phyloP scores from a whole-genome alignment of 53 echinoderm and acorn worm species.

The Pentamera pediparva region DNA sequence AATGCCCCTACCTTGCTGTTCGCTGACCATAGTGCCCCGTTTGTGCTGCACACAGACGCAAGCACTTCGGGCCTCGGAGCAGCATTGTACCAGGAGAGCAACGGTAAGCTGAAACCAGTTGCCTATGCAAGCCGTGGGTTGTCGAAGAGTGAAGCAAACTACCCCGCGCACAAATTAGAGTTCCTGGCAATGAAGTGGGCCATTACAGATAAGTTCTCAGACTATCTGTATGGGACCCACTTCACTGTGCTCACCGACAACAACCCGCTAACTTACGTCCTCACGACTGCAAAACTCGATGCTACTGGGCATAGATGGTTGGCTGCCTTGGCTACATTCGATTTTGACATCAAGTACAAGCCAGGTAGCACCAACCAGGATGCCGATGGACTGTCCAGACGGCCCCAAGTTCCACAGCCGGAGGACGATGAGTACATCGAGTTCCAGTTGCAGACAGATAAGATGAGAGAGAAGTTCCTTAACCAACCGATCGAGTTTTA shows the following conservation, averaged over 20 bases:
- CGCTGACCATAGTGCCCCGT: not conserved
- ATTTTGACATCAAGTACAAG: constrained; percentile 31
- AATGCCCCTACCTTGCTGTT: not conserved
- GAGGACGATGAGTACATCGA: constrained; percentile 19
- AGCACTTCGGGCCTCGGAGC: constrained; percentile 2
- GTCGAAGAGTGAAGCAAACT: not conserved
- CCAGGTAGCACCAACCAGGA: constrained; percentile 34
- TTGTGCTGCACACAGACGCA: constrained; percentile 1
- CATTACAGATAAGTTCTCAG: constrained; percentile 45
- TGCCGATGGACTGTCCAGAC: constrained; percentile 30
- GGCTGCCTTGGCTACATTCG: constrained; percentile 26
- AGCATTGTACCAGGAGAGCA: not conserved
- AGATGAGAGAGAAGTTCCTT: not conserved
- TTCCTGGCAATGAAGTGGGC: constrained; percentile 49
- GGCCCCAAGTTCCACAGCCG: constrained; percentile 24
- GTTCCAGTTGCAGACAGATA: not conserved
- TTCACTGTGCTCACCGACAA: constrained; percentile 40
- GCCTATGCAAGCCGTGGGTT: constrained; percentile 18
- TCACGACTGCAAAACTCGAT: constrained; percentile 32
- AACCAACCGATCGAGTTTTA: not conserved
- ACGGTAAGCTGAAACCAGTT: not conserved
- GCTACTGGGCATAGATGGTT: constrained; percentile 39
- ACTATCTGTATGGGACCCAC: constrained; percentile 23
- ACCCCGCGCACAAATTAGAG: constrained; percentile 29
- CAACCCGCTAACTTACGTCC: constrained; percentile 34